Conservation (phyloP, 2,888 invertebrate genomes). For the Incurvaria masculella region DNA sequence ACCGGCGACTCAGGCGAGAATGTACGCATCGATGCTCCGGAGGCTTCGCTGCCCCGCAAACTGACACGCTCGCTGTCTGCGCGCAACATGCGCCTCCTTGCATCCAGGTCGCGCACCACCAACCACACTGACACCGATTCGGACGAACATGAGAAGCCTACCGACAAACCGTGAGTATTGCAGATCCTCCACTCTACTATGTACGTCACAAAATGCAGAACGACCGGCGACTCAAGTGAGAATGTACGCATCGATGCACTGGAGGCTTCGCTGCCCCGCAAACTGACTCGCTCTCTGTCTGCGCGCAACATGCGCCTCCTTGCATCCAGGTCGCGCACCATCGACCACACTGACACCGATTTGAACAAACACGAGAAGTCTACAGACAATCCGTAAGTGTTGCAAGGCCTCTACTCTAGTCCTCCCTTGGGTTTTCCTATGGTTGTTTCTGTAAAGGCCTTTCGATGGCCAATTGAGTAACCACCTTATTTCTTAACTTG, state of each 20-base stretch:
- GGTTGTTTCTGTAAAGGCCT: no score
- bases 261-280: slow-evolving; percentile 49
- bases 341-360: slow-evolving; percentile 67
- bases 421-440: no score
- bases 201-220: no score
- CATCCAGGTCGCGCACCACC: slow-evolving; percentile 49
- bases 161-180: slow-evolving; percentile 6
- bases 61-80: slow-evolving; percentile 68
- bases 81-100: slow-evolving; percentile 62
- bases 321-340: slow-evolving; percentile 47
- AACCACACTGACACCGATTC: slow-evolving; percentile 67
- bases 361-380: slow-evolving; percentile 52
- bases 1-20: slow-evolving; percentile 15
- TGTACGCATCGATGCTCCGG: slow-evolving; percentile 25
- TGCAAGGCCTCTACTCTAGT: no score
- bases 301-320: slow-evolving; percentile 65
- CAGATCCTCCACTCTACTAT: no score
- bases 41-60: slow-evolving; percentile 54
- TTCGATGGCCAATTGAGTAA: no score
- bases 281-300: slow-evolving; percentile 67
- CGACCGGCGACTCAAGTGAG: slow-evolving; percentile 14
- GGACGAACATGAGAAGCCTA: slow-evolving; percentile 52
- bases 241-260: slow-evolving; percentile 28
- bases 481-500: no score
- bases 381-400: slow-evolving; percentile 14